Base-by-base conservation (phyloP, 2,888 invertebrate species). In the Phyto melanocephala region DNA sequence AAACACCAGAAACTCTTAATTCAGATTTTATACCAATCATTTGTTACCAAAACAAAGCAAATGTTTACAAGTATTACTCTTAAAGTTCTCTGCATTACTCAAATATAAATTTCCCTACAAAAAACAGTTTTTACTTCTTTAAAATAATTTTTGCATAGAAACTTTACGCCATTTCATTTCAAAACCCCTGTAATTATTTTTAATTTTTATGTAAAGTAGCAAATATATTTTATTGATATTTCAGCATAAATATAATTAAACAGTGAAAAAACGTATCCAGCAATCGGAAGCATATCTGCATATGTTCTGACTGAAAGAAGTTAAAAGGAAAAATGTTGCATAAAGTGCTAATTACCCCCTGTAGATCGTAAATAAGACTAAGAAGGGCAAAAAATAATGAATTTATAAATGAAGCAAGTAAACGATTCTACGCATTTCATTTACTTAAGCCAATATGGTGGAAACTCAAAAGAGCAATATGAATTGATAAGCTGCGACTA, bases 311-410 rank as follows among this genome's bases (percentile, higher is more conserved):
- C 11, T 17, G 33, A 40, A 58, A n/a, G n/a, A n/a, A n/a, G n/a
- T n/a, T n/a, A n/a, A n/a, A 6, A 45, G 45, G 60, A 45, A 67
- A 24, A 71, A 60, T 68, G 47, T 56, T 54, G 47, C 56, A 76
- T 67, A 71, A 77, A 81, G 81, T 81, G 81, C 81, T 81, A 81
- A 81, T 81, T 77, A 81, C 81, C 81, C 81, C 81, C 81, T 72
- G 76, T 56, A 62, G 81, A 67, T 62, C 45, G 54, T 67, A 47
- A 77, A 45, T 15, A 50, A 11, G n/a, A 15, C 7, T 28, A 3
- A 17, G 8, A 33, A 20, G 13, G 2, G 22, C 28, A 68, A 40
- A 37, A 75, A 37, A 58, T 45, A 50, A 17, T 1, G 8, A 65
- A 68, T 47, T 54, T 33, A 35, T 35, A 67, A 63, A 68, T 70